phyloP scores from a whole-genome alignment of 2,888 invertebrate species.

The Mantis religiosa region DNA sequence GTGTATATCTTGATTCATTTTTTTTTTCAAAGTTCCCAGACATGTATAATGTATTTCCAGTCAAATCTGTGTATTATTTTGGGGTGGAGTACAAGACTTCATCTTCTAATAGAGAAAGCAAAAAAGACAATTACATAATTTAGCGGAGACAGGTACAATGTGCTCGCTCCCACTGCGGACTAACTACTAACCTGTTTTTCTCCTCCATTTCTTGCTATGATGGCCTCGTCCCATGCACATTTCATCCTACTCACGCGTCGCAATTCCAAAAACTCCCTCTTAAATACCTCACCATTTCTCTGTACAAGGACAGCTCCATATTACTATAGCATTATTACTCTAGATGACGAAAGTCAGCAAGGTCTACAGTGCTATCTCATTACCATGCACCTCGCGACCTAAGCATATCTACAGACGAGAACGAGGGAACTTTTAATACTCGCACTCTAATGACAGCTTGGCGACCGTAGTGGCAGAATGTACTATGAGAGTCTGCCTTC shows the following conservation, averaged over 20 bases:
- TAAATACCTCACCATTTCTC: neutral
- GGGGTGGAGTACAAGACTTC: no score
- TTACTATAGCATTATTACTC: neutral
- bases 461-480: neutral
- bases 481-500: neutral
- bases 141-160: no score
- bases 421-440: neutral
- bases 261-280: neutral
- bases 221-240: neutral
- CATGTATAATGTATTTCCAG: no score
- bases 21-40: no score
- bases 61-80: no score
- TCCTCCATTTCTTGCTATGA: neutral
- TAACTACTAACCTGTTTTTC: neutral
- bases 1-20: no score
- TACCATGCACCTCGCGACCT: constrained; percentile 9
- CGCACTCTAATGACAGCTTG: neutral
- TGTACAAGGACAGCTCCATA: neutral
- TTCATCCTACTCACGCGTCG: constrained; percentile 5
- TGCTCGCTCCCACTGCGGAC: no score
- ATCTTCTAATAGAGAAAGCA: no score
- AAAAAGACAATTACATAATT: no score
- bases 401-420: neutral
- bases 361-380: constrained; percentile 3
- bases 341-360: neutral